Conservation (phyloP, 1,140 invertebrate species). For the Grapholita molesta region DNA sequence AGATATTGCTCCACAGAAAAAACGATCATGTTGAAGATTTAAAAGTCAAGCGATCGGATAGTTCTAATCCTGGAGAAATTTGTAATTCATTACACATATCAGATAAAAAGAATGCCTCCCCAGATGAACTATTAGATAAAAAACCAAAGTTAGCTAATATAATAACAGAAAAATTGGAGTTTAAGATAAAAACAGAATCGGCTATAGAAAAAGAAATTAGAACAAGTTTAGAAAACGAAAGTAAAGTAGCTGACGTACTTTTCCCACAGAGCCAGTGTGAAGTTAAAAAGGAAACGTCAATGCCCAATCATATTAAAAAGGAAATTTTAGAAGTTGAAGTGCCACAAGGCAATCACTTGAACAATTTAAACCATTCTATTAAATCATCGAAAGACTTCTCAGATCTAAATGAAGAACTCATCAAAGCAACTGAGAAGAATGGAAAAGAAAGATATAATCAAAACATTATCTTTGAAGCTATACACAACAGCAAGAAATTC, state of each 20-base stretch:
- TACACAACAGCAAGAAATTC: slow-evolving; percentile 36
- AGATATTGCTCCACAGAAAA: neutral
- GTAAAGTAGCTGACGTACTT: slow-evolving; percentile 36
- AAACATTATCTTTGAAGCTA: slow-evolving; percentile 29
- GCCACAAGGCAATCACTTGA: slow-evolving; percentile 41
- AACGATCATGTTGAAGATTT: neutral
- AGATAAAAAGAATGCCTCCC: neutral
- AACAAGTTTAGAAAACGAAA: slow-evolving; percentile 36
- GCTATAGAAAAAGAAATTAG: slow-evolving; percentile 37
- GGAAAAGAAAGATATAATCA: slow-evolving; percentile 43
- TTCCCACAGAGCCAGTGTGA: slow-evolving; percentile 39
- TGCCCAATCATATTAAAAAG: slow-evolving; percentile 43
- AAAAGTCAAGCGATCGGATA: neutral
- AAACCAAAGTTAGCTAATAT: neutral
- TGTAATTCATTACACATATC: neutral
- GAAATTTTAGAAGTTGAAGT: slow-evolving; percentile 42
- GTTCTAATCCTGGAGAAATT: neutral
- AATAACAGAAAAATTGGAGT: slow-evolving; percentile 23
- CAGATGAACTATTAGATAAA: neutral
- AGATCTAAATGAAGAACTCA: slow-evolving; percentile 33
- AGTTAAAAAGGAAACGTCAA: slow-evolving; percentile 34
- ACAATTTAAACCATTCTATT: slow-evolving; percentile 38
- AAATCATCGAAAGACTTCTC: slow-evolving; percentile 40
- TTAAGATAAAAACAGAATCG: slow-evolving; percentile 32
- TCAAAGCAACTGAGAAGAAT: slow-evolving; percentile 37